Evolutionary conservation across 1,140 invertebrate genomes (phyloP), one percentile per base, ranked within the genome.

Genomic region (Euura lappo): DNA sequence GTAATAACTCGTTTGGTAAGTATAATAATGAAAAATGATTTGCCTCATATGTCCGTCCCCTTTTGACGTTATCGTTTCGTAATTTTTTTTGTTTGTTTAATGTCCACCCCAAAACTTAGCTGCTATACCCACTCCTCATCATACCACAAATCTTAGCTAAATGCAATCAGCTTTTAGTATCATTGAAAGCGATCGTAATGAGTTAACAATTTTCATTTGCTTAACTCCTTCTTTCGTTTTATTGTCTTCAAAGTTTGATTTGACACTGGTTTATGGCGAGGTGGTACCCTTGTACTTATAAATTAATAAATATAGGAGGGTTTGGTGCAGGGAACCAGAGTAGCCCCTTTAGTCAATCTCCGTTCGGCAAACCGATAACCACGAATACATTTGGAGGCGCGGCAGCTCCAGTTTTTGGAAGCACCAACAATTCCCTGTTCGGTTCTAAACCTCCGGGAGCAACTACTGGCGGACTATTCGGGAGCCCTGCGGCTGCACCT

Each of bases 401-500:
- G 4, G 76, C 84, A 45, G 71, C 85, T 13, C 84, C 88, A 70
- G 88, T 88, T 6, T 90, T 90, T 84, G 89, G 89, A 45, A 84
- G 81, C 65, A 78, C 75, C n/a, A 83, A 82, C 76, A 89, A 86
- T 44, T 87, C 88, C n/a, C 83, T 91, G 0, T 93, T 93, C 76
- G 90, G 87, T 70, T 87, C 90, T 46, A 90, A 91, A 75, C 90
- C 91, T 46, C 81, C 89, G 71, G 89, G 85, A 85, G 75, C 88
- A 67, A 79, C 88, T 42, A 86, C 89, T 73, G 88, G 88, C 78
- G 83, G 86, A 78, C 80, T 88, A 71, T 88, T 87, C 79, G 79
- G 84, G 4, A 85, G 81, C 70, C 81, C 83, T 8, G 76, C 84
- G 65, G 78, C 81, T 28, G 79, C 83, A 46, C 81, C 89, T 47